Evolutionary conservation across 2,113 vertebrate species (phyloP).

Genomic region (Labeo rohita): DNA sequence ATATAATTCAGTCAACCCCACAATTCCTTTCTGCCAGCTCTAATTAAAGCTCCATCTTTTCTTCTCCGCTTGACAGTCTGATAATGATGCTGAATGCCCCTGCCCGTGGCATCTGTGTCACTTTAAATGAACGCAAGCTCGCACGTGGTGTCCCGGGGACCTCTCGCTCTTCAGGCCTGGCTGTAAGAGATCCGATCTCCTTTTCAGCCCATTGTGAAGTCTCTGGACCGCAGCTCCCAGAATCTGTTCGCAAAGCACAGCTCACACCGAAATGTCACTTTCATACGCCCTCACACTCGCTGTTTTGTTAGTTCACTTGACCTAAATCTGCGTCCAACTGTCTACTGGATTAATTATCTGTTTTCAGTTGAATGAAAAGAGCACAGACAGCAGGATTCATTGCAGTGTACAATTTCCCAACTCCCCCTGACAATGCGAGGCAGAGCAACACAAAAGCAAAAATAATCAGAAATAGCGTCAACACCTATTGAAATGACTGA

Average conservation of each 20-base stretch:
- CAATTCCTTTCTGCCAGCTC: neutral
- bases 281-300: neutral
- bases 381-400: constrained; percentile 24
- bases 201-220: neutral
- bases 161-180: neutral
- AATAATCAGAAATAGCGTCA: neutral
- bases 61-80: neutral
- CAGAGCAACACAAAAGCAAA: constrained; percentile 3
- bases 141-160: neutral
- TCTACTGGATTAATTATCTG: constrained; percentile 40
- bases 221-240: neutral
- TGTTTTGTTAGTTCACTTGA: constrained; percentile 34
- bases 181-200: constrained; percentile 20
- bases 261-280: constrained; percentile 14
- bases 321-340: constrained; percentile 29
- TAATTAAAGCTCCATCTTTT: constrained; percentile 24
- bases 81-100: constrained; percentile 37
- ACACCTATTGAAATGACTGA: neutral
- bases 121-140: constrained; percentile 5
- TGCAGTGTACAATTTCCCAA: neutral
- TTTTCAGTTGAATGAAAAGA: constrained; percentile 38
- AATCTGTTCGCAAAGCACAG: neutral
- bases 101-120: constrained; percentile 35
- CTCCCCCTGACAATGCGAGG: neutral
- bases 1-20: neutral